phyloP scores from a whole-genome alignment of 2,797 vertebrate species.

The Pipistrellus kuhlii region DNA sequence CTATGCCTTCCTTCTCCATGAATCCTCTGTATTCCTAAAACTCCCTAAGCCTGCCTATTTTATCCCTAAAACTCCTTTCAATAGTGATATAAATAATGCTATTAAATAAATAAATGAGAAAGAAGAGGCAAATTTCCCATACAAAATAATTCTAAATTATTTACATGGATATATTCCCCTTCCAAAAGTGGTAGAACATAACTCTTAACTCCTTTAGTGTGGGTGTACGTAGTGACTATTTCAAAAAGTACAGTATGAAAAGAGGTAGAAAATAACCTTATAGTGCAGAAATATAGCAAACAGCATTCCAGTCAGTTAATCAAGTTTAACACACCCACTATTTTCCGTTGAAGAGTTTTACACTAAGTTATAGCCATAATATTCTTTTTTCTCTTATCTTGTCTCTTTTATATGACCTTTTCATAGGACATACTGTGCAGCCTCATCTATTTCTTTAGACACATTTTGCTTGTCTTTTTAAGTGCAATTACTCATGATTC shows the following conservation, averaged over 20 bases:
- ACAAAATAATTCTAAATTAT: background rate
- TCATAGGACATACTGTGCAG: background rate
- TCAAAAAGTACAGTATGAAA: background rate
- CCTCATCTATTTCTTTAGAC: background rate
- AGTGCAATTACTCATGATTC: slow-evolving; percentile 23
- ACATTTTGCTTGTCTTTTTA: slow-evolving; percentile 39
- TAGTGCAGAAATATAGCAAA: background rate
- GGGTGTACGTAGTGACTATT: background rate
- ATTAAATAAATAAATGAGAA: background rate
- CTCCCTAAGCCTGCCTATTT: too few species aligned
- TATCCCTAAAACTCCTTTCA: too few species aligned
- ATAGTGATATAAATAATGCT: background rate
- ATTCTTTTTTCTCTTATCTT: background rate
- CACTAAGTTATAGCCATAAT: background rate
- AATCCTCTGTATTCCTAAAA: too few species aligned
- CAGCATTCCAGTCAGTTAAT: background rate
- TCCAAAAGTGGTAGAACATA: background rate
- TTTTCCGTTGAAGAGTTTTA: background rate
- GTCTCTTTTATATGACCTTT: slow-evolving; percentile 7
- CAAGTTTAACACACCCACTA: background rate
- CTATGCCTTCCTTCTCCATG: too few species aligned
- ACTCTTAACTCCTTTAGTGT: background rate
- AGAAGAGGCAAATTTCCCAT: background rate
- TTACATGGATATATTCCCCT: background rate
- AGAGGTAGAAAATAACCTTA: background rate